Conservation (phyloP, 2,797 vertebrate genomes). For the Girardinus metallicus region DNA sequence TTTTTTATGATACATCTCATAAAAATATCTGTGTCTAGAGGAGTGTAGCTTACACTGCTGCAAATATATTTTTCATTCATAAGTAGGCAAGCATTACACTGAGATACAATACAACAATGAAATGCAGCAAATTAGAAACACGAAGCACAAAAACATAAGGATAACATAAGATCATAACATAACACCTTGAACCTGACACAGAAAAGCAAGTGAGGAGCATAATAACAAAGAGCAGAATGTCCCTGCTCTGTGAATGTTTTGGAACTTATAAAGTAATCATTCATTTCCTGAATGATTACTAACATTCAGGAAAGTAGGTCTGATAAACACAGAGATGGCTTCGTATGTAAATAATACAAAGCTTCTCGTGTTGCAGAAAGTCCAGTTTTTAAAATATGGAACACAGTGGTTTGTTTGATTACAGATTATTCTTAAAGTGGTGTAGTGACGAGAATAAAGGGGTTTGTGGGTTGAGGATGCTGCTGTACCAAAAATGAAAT, state of each 20-base stretch:
- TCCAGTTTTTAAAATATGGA: background rate
- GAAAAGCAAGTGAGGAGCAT: background rate
- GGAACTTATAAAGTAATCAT: background rate
- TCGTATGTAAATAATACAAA: background rate
- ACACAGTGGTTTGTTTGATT: background rate
- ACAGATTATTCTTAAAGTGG: background rate
- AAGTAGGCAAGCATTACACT: background rate
- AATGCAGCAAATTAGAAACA: background rate
- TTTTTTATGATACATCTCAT: background rate
- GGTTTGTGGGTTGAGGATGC: background rate
- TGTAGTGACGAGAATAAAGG: background rate
- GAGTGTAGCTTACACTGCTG: background rate
- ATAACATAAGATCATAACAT: background rate
- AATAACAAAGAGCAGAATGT: background rate
- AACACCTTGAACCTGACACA: background rate
- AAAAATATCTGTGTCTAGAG: background rate
- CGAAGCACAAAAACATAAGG: background rate
- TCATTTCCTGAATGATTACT: too few relatives aligned
- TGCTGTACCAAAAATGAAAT: background rate
- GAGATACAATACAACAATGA: background rate
- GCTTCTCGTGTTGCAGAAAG: background rate
- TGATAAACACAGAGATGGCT: background rate
- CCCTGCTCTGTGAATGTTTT: background rate
- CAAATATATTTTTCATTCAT: background rate
- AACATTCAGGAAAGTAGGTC: background rate